Evolutionary conservation across 2,888 invertebrate species (phyloP).

Genomic region (Diadegma fenestrale): DNA sequence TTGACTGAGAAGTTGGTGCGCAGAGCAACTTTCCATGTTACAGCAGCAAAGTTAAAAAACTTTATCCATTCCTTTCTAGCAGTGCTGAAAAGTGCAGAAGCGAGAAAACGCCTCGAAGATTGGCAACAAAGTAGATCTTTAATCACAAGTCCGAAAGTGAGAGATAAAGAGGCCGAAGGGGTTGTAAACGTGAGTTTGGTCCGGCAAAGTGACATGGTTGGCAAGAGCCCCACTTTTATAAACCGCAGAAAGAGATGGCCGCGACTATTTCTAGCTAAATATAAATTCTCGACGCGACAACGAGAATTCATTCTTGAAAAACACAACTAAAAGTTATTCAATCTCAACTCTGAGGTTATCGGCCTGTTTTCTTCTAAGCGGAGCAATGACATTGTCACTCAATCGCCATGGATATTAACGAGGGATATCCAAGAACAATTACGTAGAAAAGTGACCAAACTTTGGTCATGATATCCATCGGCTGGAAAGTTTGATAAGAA

Average conservation of each 20-base stretch:
- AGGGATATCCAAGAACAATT: too few relatives aligned
- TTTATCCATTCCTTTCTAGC: neutral
- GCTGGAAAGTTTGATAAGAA: too few relatives aligned
- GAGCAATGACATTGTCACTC: neutral
- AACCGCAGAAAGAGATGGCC: constrained; percentile 66
- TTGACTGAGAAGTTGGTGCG: neutral
- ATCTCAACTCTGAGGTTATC: constrained; percentile 27
- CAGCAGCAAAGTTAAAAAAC: neutral
- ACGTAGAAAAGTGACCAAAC: neutral
- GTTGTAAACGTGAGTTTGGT: constrained; percentile 62
- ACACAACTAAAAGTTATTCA: constrained; percentile 42
- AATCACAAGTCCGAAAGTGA: constrained; percentile 1
- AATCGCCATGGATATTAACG: too few relatives aligned
- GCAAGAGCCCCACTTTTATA: constrained; percentile 76
- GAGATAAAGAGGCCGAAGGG: constrained; percentile 37
- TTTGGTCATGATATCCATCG: too few relatives aligned
- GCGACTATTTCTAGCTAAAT: constrained; percentile 66
- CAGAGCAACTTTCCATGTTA: neutral
- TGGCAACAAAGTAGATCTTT: constrained; percentile 73
- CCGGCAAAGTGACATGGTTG: constrained; percentile 78
- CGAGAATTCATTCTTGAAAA: constrained; percentile 72
- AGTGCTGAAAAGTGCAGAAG: constrained; percentile 27
- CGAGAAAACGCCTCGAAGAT: neutral
- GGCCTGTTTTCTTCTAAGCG: constrained; percentile 1
- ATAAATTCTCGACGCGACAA: constrained; percentile 71